Conservation (phyloP, 2,888 invertebrate genomes). For the Tolmerus cingulatus region DNA sequence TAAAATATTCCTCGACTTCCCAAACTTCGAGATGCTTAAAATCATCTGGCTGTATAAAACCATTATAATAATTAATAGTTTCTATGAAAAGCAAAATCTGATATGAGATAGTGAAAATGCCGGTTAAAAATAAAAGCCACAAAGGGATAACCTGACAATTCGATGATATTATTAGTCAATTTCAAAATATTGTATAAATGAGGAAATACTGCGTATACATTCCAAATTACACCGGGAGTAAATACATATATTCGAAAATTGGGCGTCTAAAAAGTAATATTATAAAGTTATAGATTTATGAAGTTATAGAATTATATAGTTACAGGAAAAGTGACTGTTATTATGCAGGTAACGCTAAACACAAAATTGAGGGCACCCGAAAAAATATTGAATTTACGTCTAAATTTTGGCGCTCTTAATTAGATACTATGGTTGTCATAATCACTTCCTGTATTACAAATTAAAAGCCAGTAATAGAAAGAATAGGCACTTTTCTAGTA, state of each 20-base stretch:
- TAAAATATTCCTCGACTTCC: neutral
- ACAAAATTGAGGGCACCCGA: constrained; percentile 52
- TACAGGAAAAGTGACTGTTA: constrained; percentile 51
- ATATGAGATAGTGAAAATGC: constrained; percentile 51
- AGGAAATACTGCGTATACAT: constrained; percentile 52
- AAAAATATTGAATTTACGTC: constrained; percentile 52
- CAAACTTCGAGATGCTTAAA: constrained; percentile 18
- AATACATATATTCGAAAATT: constrained; percentile 50
- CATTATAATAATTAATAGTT: constrained; percentile 53
- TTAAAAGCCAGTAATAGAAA: neutral
- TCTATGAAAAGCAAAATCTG: constrained; percentile 53
- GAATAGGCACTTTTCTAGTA: neutral
- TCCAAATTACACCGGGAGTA: constrained; percentile 53
- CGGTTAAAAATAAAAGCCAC: constrained; percentile 51
- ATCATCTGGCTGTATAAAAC: constrained; percentile 45
- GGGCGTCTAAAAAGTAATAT: constrained; percentile 46
- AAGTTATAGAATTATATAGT: neutral
- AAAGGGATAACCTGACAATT: constrained; percentile 50
- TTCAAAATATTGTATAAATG: constrained; percentile 52
- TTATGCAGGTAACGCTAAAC: constrained; percentile 50
- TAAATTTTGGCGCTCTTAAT: constrained; percentile 50
- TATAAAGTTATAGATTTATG: neutral
- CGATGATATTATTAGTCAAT: constrained; percentile 51
- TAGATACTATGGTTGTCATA: constrained; percentile 52
- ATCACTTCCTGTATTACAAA: constrained; percentile 49